Percentiles rank a stretch among this genome's conserved stretches.
phyloP scores from a whole-genome alignment of 1,140 invertebrate species.

The Microplitis demolitor region DNA sequence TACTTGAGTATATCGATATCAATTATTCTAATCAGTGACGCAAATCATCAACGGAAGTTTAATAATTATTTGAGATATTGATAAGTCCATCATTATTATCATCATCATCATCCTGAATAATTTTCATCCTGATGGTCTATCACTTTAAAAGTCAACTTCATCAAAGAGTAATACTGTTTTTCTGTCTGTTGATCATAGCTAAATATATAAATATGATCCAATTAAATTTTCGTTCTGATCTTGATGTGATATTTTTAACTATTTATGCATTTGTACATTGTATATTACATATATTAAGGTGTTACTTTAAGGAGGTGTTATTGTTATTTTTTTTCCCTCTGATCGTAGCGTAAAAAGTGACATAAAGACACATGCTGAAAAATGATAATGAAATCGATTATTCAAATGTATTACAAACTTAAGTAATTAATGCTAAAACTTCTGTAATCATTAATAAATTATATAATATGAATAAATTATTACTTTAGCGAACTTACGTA shows the following conservation, averaged over 20 bases:
- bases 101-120: background rate
- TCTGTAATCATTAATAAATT: background rate
- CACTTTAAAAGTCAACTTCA: background rate
- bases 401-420: background rate
- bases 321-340: slow-evolving; percentile 26
- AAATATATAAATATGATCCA: too few relatives aligned
- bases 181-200: too few relatives aligned
- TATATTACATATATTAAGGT: background rate
- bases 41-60: background rate
- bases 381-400: slow-evolving; percentile 17
- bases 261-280: background rate
- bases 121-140: background rate
- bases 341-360: slow-evolving; percentile 36
- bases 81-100: background rate
- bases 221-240: background rate
- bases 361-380: slow-evolving; percentile 37
- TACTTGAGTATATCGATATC: slow-evolving; percentile 2
- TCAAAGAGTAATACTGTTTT: too few relatives aligned
- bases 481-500: slow-evolving; percentile 40
- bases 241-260: background rate
- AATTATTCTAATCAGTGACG: background rate
- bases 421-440: background rate
- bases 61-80: background rate
- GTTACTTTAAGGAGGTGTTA: background rate
- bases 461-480: background rate